Evolutionary conservation across 2,797 vertebrate genomes (phyloP).

Genomic region (Crenichthys baileyi): DNA sequence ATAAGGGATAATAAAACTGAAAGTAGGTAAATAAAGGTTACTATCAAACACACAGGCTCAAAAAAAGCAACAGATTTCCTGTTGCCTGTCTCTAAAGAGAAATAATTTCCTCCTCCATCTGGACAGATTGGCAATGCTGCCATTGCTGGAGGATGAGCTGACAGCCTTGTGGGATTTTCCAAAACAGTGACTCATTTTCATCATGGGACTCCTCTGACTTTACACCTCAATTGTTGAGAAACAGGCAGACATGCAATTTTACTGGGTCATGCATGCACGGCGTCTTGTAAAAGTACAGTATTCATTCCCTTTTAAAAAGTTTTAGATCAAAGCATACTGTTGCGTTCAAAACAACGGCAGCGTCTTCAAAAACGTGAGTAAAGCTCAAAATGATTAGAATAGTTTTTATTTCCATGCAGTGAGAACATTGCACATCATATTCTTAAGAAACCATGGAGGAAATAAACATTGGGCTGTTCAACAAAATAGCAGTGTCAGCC

Average conservation of each 20-base stretch:
- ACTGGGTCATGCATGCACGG: background rate
- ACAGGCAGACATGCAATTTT: background rate
- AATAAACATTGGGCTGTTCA: too few relatives aligned
- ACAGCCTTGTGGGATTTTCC: slow-evolving; percentile 55
- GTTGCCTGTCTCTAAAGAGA: slow-evolving; percentile 3
- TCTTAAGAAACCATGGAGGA: too few relatives aligned
- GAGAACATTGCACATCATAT: too few relatives aligned
- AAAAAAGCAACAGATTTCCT: slow-evolving; percentile 13
- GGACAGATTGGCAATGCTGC: slow-evolving; percentile 40
- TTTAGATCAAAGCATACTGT: too few relatives aligned
- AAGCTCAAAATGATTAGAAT: too few relatives aligned
- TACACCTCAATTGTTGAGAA: slow-evolving; percentile 19
- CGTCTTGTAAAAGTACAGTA: background rate
- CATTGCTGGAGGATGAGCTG: slow-evolving; percentile 48
- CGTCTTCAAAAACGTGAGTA: too few relatives aligned
- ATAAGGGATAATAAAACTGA: slow-evolving; percentile 3
- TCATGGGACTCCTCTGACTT: slow-evolving; percentile 29
- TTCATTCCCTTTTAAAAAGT: background rate
- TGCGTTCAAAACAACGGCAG: too few relatives aligned
- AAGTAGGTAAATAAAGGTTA: background rate
- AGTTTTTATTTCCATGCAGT: too few relatives aligned
- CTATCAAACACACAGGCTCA: background rate
- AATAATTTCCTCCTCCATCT: slow-evolving; percentile 9
- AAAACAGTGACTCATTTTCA: slow-evolving; percentile 43
- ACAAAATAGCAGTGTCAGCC: too few relatives aligned